phyloP scores from a whole-genome alignment of 1,140 invertebrate genomes.

The Megathymus violae region DNA sequence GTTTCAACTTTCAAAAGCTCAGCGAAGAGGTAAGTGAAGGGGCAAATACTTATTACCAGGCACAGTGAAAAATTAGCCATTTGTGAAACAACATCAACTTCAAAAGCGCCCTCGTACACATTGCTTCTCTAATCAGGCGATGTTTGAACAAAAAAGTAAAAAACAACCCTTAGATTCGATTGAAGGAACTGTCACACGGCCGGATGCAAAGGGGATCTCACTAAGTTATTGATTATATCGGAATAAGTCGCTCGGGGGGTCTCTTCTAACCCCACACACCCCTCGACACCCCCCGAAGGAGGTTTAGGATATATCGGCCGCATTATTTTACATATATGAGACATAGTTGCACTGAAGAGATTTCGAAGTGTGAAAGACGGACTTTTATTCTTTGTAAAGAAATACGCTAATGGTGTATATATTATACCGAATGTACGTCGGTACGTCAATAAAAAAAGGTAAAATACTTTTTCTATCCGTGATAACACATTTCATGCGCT shows the following conservation, averaged over 20 bases:
- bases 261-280: slow-evolving; percentile 52
- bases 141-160: slow-evolving; percentile 76
- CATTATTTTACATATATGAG: slow-evolving; percentile 83
- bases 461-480: too few relatives aligned
- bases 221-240: slow-evolving; percentile 84
- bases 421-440: neutral
- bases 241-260: slow-evolving; percentile 74
- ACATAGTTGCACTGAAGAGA: slow-evolving; percentile 74
- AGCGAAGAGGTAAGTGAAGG: slow-evolving; percentile 43
- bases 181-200: slow-evolving; percentile 77
- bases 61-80: slow-evolving; percentile 59
- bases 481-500: too few relatives aligned
- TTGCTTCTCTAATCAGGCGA: slow-evolving; percentile 73
- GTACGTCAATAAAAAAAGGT: too few relatives aligned
- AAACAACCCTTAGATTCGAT: slow-evolving; percentile 77
- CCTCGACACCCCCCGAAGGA: slow-evolving; percentile 44
- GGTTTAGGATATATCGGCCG: slow-evolving; percentile 73
- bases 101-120: slow-evolving; percentile 54
- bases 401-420: slow-evolving; percentile 8
- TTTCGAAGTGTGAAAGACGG: slow-evolving; percentile 49
- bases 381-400: slow-evolving; percentile 18
- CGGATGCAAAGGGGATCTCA: slow-evolving; percentile 83
- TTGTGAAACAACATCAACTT: slow-evolving; percentile 70
- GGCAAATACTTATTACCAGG: slow-evolving; percentile 59
- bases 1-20: slow-evolving; percentile 23